Conservation (phyloP, 2,888 invertebrate genomes). For the Molorchus minor region DNA sequence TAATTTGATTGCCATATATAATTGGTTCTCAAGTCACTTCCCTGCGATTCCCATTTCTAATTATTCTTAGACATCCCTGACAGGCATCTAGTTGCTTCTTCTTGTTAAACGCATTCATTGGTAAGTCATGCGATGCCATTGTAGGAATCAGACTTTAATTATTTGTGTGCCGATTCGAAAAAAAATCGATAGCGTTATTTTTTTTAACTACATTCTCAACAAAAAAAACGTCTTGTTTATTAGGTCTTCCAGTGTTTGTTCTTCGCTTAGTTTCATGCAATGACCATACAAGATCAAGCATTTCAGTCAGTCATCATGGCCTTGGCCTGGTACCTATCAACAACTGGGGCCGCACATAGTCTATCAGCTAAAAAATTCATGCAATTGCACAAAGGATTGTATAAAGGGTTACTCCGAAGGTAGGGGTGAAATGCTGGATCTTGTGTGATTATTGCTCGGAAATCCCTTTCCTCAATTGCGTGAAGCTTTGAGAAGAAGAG, state of each 20-base stretch:
- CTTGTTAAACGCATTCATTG: slow-evolving; percentile 30
- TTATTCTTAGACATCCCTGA: slow-evolving; percentile 46
- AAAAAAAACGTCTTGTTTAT: too few species aligned
- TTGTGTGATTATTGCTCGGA: too few species aligned
- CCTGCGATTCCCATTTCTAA: slow-evolving; percentile 31
- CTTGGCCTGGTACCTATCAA: not conserved
- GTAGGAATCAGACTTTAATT: slow-evolving; percentile 34
- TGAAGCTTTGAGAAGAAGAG: too few species aligned
- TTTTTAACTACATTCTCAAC: too few species aligned
- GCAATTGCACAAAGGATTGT: too few species aligned
- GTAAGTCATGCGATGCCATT: slow-evolving; percentile 33
- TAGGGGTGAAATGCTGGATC: too few species aligned
- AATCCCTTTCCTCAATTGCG: too few species aligned
- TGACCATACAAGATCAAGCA: not conserved
- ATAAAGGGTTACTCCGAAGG: too few species aligned
- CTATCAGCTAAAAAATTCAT: too few species aligned
- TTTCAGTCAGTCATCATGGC: not conserved
- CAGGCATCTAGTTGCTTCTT: slow-evolving; percentile 39
- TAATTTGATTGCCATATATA: slow-evolving; percentile 32
- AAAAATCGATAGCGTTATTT: too few species aligned
- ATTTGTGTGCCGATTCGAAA: not conserved
- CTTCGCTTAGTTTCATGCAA: not conserved
- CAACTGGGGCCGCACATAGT: too few species aligned
- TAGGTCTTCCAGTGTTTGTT: not conserved
- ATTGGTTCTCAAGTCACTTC: slow-evolving; percentile 29